These are phyloP conservation scores for Latrodectus hesperus DNA, from an alignment of 2,888 invertebrate species.

Conservation along the genomic window DNA sequence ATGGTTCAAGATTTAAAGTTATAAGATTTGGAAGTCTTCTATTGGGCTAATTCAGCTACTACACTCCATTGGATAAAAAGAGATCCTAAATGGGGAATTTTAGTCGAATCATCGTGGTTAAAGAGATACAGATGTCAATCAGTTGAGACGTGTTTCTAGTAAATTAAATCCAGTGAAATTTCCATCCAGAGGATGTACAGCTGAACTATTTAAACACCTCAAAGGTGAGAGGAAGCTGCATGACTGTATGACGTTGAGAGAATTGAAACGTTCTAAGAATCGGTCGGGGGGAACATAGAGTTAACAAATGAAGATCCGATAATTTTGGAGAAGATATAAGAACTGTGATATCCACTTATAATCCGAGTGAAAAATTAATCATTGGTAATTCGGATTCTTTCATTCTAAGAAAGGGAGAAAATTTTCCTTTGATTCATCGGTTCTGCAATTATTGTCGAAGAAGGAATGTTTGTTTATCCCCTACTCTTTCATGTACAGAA, in stretches of 20 bases:
- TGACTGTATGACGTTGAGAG: background rate
- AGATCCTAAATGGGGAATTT: slow-evolving; percentile 68
- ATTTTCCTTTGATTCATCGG: background rate
- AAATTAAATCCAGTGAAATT: background rate
- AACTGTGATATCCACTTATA: background rate
- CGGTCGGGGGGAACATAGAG: no score
- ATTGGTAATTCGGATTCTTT: background rate
- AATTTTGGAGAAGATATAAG: background rate
- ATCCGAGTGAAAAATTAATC: background rate
- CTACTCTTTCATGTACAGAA: background rate
- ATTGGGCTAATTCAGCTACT: slow-evolving; percentile 34
- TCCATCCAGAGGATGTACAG: background rate
- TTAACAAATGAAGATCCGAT: background rate
- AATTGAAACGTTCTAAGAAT: no score
- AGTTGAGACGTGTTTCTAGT: slow-evolving; percentile 2
- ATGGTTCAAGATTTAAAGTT: background rate
- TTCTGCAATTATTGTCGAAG: background rate
- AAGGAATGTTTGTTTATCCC: background rate
- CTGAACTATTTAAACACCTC: background rate
- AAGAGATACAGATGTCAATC: slow-evolving; percentile 71
- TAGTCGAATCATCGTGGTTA: slow-evolving; percentile 71
- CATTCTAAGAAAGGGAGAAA: background rate
- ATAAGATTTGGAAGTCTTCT: background rate
- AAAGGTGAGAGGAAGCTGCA: background rate
- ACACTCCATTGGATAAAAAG: slow-evolving; percentile 69